Evolutionary conservation across 2,888 invertebrate genomes (phyloP).

Genomic region (Sarcophaga subvicina): DNA sequence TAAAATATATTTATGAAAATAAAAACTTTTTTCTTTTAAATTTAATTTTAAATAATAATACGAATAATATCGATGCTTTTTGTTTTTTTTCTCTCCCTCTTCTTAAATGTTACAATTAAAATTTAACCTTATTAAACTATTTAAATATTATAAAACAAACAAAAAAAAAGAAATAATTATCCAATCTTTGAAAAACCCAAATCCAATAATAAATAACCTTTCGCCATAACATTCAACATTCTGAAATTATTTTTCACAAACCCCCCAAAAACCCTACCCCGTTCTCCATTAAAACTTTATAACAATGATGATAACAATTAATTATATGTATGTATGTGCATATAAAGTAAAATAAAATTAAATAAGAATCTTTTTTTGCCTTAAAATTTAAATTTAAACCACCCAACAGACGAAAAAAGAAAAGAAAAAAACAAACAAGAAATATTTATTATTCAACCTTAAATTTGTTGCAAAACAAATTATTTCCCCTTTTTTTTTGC

Average conservation of each 20-base stretch:
- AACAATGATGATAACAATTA: no score
- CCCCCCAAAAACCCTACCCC: no score
- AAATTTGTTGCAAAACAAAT: background rate
- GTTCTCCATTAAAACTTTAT: no score
- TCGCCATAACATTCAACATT: no score
- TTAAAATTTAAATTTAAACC: background rate
- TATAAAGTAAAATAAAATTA: no score
- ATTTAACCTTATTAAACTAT: slow-evolving; percentile 5
- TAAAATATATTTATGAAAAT: background rate
- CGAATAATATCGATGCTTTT: background rate
- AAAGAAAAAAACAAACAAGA: no score
- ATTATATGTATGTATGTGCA: no score
- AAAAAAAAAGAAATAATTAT: background rate
- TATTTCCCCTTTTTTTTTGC: background rate
- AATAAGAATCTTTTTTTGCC: background rate
- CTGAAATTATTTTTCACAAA: no score
- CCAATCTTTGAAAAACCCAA: background rate
- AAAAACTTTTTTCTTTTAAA: slow-evolving; percentile 21
- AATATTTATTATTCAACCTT: background rate
- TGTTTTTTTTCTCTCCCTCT: background rate
- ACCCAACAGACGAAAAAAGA: background rate
- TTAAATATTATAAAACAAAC: background rate
- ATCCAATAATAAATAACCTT: no score
- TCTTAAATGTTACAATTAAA: background rate
- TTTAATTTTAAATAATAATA: background rate